Conservation (phyloP, 2,797 vertebrate species). For the Xenopus petersii region DNA sequence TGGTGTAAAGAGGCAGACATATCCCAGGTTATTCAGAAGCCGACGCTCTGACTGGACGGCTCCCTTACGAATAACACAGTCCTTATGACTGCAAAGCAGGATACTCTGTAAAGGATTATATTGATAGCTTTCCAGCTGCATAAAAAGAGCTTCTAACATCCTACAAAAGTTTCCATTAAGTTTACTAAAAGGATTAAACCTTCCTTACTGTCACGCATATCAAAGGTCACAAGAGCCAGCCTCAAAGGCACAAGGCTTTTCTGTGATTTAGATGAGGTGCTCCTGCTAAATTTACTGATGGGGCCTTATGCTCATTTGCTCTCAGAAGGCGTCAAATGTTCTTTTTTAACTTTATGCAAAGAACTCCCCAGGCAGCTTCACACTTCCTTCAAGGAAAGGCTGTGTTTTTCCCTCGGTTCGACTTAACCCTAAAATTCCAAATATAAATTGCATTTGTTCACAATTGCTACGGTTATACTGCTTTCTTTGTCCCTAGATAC, state of each 20-base stretch:
- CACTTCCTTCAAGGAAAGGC: background rate
- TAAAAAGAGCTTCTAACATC: too few species aligned
- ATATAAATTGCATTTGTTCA: background rate
- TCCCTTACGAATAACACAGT: background rate
- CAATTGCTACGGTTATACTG: background rate
- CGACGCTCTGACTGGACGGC: background rate
- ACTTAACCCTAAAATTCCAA: background rate
- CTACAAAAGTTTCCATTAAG: background rate
- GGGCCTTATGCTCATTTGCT: conserved; percentile 3
- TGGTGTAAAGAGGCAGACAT: background rate
- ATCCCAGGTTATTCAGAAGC: background rate
- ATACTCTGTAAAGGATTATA: background rate
- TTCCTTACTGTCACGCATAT: conserved; percentile 58
- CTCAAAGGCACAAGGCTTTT: conserved; percentile 29
- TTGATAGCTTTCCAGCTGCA: background rate
- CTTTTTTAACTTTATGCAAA: background rate
- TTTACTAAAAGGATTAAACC: conserved; percentile 57
- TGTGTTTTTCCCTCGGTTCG: background rate
- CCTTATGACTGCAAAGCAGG: background rate
- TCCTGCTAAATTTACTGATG: background rate
- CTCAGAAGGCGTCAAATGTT: conserved; percentile 3
- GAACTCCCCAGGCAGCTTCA: background rate
- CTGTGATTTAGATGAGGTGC: background rate
- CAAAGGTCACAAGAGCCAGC: conserved; percentile 59
- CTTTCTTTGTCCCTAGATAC: too few species aligned